Conservation (phyloP, 2,888 invertebrate genomes). For the Cerastoderma edule region DNA sequence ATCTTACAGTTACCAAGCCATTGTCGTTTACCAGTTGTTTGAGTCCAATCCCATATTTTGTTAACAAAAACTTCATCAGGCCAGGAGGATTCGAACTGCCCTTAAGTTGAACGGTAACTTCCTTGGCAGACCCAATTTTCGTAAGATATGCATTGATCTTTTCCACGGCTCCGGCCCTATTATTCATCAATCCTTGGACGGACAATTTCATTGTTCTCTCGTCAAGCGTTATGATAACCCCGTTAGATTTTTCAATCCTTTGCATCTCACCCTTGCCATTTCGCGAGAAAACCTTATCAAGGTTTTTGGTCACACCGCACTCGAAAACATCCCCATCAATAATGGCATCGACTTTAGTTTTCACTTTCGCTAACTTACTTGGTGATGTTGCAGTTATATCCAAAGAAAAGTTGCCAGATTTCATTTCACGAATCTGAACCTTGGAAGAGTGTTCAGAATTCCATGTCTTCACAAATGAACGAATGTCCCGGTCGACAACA, state of each 20-base stretch:
- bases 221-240: constrained; percentile 57
- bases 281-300: constrained; percentile 51
- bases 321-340: constrained; percentile 61
- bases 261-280: constrained; percentile 53
- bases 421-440: constrained; percentile 29
- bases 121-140: constrained; percentile 23
- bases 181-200: constrained; percentile 55
- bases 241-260: constrained; percentile 48
- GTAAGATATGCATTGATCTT: constrained; percentile 49
- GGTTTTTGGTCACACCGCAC: constrained; percentile 32
- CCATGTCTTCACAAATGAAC: constrained; percentile 31
- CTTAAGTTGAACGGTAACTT: constrained; percentile 53
- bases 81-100: constrained; percentile 67
- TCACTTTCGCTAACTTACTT: constrained; percentile 50
- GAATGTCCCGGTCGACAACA: constrained; percentile 47
- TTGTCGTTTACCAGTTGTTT: constrained; percentile 52
- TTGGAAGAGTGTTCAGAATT: constrained; percentile 10
- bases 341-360: constrained; percentile 50
- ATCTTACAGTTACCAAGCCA: constrained; percentile 44
- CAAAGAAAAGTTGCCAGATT: constrained; percentile 55
- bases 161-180: constrained; percentile 36
- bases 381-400: constrained; percentile 55
- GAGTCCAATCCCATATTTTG: constrained; percentile 61
- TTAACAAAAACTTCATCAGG: constrained; percentile 69
- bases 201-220: constrained; percentile 54